phyloP scores from a whole-genome alignment of 2,888 invertebrate species.

The Cosmia trapezina region DNA sequence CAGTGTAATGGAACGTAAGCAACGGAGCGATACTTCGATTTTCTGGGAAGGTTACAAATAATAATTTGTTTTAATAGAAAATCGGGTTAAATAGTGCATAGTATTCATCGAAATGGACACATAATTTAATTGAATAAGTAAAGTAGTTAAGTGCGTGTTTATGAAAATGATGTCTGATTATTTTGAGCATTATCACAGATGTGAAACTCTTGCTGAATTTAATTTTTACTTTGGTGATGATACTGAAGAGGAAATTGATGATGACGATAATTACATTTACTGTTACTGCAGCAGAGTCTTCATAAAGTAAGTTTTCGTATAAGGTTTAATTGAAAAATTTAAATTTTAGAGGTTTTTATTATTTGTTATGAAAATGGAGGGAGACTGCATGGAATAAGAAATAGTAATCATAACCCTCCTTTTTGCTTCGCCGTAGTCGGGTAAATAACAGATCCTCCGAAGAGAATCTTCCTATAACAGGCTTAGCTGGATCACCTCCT shows the following conservation, averaged over 20 bases:
- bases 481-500: background rate
- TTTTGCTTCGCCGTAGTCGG: no score
- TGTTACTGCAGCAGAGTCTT: conserved; percentile 93
- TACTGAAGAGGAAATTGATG: conserved; percentile 73
- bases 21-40: conserved; percentile 59
- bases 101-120: conserved; percentile 5
- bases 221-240: conserved; percentile 84
- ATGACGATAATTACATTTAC: conserved; percentile 90
- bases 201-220: conserved; percentile 93
- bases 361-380: conserved; percentile 43
- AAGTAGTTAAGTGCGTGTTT: conserved; percentile 17
- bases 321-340: conserved; percentile 8
- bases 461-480: background rate
- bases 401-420: no score
- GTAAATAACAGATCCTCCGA: background rate
- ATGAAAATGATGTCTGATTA: conserved; percentile 83
- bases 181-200: conserved; percentile 87
- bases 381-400: background rate
- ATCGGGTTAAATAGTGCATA: conserved; percentile 2
- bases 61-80: conserved; percentile 28
- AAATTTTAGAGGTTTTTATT: conserved; percentile 7
- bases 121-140: conserved; percentile 18
- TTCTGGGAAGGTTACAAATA: conserved; percentile 52
- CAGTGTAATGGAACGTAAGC: conserved; percentile 47
- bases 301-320: conserved; percentile 89